Conservation (phyloP, 2,888 invertebrate genomes). For the Rotaria magnacalcarata region DNA sequence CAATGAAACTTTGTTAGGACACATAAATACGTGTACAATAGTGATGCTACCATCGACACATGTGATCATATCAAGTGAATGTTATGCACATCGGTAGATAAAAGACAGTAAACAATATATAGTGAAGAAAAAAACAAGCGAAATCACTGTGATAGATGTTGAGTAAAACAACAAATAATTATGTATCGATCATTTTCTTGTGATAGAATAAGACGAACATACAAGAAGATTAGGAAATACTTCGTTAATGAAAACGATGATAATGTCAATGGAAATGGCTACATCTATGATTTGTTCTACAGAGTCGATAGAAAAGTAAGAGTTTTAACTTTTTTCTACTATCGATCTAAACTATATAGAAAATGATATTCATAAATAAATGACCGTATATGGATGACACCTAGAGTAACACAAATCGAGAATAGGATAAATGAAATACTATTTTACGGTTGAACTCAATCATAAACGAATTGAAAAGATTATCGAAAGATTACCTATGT, state of each 20-base stretch:
- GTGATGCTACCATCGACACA: not conserved
- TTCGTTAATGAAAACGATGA: not conserved
- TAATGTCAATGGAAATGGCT: not conserved
- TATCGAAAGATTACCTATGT: not conserved
- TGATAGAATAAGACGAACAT: not conserved
- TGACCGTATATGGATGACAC: not conserved
- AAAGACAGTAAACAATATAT: not conserved
- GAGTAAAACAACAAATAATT: not conserved
- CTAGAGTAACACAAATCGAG: not conserved
- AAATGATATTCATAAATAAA: not conserved
- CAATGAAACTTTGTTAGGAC: not conserved
- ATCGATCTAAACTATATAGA: too few relatives aligned
- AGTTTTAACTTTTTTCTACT: not conserved
- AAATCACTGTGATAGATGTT: not conserved
- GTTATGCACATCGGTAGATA: not conserved
- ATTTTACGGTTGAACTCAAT: not conserved
- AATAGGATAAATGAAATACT: not conserved
- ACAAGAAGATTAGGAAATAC: not conserved
- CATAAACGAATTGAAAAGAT: not conserved
- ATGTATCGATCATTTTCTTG: not conserved
- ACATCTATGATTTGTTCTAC: not conserved
- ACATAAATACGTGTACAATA: not conserved
- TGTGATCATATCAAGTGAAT: conserved; percentile 6
- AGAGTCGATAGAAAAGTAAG: not conserved
- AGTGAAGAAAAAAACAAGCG: not conserved